Evolutionary conservation across 1,140 invertebrate genomes (phyloP), one percentile per base, ranked within the genome.

Genomic region (Ruditapes philippinarum): DNA sequence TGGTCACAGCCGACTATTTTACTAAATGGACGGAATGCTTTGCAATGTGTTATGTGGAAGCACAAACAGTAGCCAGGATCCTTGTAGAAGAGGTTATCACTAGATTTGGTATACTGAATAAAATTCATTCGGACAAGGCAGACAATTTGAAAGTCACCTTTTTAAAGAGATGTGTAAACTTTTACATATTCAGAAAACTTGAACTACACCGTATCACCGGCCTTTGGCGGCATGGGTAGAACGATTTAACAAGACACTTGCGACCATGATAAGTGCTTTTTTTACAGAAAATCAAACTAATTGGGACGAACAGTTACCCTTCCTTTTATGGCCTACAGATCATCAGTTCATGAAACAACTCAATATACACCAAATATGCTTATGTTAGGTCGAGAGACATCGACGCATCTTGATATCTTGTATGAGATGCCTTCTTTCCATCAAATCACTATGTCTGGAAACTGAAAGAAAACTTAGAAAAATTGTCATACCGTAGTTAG

Each of bases 111-210:
- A 89, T 94, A 4, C 95, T 96, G 0, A 38, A 91, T 19, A 81
- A 93, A 36, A 88, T 96, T 51, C 90, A 95, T 40, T 89, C 94
- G 0, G 95, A 96, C 94, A 95, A 87, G 96, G 95, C 22, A 83
- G 65, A 28, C 60, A 93, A 42, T 91, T 91, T 79, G 82, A 89
- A 76, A 80, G 83, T 2, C 25, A 62, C 17, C 12, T 93, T 1
- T 88, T 92, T 25, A 45, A 62, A 57, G 79, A 89, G 45, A 86
- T 91, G 49, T 90, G 86, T 60, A 17, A 83, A n/a, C 31, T 89
- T n/a, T 62, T 90, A 28, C 84, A 79, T 11, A 91, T 91, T 36
- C 45, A 90, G 54, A 88, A 90, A 38, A 85, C 80, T 19, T 11
- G 82, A 28, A 90, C 88, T 31, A 91, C 90, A 33, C 5, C 91